Base-by-base conservation (phyloP, 2,797 vertebrate species). In the Phrynocephalus guinanensis region DNA sequence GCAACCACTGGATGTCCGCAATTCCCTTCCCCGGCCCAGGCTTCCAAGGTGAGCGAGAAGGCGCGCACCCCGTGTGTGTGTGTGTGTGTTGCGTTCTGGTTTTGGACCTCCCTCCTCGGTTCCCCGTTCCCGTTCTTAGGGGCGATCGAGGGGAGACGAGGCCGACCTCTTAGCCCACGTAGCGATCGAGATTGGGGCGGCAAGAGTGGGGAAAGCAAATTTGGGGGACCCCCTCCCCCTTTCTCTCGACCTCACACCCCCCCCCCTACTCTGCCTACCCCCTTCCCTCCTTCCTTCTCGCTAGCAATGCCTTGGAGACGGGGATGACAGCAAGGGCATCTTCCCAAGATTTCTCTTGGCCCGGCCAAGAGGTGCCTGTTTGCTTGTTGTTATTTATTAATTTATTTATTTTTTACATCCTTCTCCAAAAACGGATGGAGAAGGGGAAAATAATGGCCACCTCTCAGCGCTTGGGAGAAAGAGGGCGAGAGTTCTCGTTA, bases 11-110 rank as follows among this genome's bases (percentile, higher is more conserved):
- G 82, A 90, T 88, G 93, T 83, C 81, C 85, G 88, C 92, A 6
- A 72, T 79, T 80, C 86, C 79, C 83, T 15, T 88, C 83, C 85
- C 79, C 71, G 76, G 91, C 79, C 80, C 82, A 86, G 79, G 89
- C 87, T 92, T 90, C 90, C 93, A 94, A 93, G 92, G 93, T 94
- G 89, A 93, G 93, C 48, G 2, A 7, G 7, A 22, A 0, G 22
- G 18, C 26, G 38, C 3, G 28, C 5, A 4, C 16, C 2, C 9
- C 11, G 24, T 1, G 24, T 15, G 22, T 16, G 48, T 52, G 76
- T 48, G 24, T 44, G 24, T 66, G 60, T 63, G 24, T 80, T 24
- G 22, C 56, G 4, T 6, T n/a, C 38, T 15, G 11, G 11, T n/a
- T 20, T 20, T 18, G 33, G 10, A 30, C 20, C 15, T 8, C 82